Evolutionary conservation across 92 coral and sea anemone genomes (phyloP).

Genomic region (Bergia puertoricense): DNA sequence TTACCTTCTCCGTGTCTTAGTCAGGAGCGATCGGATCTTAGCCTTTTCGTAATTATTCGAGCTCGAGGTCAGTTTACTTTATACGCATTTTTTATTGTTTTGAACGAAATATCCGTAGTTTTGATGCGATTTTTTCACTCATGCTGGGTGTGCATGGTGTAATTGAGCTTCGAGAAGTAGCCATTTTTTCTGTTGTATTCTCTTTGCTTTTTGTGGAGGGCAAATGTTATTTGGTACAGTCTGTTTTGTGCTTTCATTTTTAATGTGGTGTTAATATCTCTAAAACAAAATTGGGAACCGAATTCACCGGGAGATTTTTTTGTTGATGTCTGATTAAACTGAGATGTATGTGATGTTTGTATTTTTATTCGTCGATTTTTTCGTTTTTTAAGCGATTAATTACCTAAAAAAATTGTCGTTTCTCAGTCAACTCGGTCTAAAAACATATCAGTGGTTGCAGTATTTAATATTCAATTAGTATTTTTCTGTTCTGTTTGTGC

Average conservation of each 20-base stretch:
- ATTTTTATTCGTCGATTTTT: not conserved
- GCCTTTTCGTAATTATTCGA: not conserved
- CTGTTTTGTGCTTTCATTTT: not conserved
- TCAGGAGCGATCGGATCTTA: conserved; percentile 2
- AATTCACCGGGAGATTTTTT: not conserved
- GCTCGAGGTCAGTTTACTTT: conserved; percentile 38
- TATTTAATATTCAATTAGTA: not conserved
- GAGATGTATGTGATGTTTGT: no score
- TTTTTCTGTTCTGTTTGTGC: not conserved
- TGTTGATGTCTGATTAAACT: not conserved
- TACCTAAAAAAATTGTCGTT: not conserved
- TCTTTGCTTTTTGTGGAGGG: not conserved
- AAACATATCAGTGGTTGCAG: not conserved
- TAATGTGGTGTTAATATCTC: no score
- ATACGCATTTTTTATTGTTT: conserved; percentile 1
- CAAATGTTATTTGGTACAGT: not conserved
- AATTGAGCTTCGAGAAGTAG: not conserved
- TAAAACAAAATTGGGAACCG: not conserved
- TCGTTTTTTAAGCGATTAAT: not conserved
- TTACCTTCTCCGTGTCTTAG: not conserved
- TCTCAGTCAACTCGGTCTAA: not conserved
- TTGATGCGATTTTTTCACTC: not conserved
- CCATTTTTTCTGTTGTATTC: not conserved
- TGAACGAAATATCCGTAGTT: not conserved
- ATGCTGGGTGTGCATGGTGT: not conserved